Base-by-base conservation (phyloP, 2,888 invertebrate species). In the Thymelicus acteon region DNA sequence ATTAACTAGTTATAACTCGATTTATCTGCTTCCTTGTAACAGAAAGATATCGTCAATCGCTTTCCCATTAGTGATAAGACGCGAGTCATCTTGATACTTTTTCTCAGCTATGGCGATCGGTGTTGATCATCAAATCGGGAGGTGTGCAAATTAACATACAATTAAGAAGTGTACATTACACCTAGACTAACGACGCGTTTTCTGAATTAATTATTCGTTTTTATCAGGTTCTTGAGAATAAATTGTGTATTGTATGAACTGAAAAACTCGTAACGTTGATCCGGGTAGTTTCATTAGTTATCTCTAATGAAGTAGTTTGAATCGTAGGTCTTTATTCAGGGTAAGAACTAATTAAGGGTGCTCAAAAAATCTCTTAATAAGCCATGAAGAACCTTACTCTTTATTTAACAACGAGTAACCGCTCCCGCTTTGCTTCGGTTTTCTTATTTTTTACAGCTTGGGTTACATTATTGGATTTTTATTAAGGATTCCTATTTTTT, bases 161-260 rank as follows among this genome's bases (percentile, higher is more conserved):
- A 69, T 69, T 69, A 69, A 62, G 47, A 62, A 69, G 67, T 62
- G 39, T 62, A 69, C 39, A 57, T 69, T 69, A 57, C 68, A 62
- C 62, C 57, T 52, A 54, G 44, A 31, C 67, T 66, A 66, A 60
- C 61, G 54, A 62, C 8, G 54, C 31, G 6, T 52, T 13, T 40
- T 54, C 52, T 54, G 19, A 47, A 65, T 65, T 57, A 47, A 68
- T 57, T 54, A 57, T 24, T n/a, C 7, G 52, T 67, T 68, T 68
- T 68, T 62, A 15, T 57, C 7, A 4, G 19, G 10, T 8, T 19
- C 15, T 49, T 57, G 24, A 24, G 57, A 58, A 62, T 69, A 63
- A 69, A 63, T 47, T 39, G 63, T 39, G 57, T 39, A 10, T 58
- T 24, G 12, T 31, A 39, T 49, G 15, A 31, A 6, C 31, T 24